phyloP scores from a whole-genome alignment of 2,888 invertebrate genomes.

The Lottia gigantea region DNA sequence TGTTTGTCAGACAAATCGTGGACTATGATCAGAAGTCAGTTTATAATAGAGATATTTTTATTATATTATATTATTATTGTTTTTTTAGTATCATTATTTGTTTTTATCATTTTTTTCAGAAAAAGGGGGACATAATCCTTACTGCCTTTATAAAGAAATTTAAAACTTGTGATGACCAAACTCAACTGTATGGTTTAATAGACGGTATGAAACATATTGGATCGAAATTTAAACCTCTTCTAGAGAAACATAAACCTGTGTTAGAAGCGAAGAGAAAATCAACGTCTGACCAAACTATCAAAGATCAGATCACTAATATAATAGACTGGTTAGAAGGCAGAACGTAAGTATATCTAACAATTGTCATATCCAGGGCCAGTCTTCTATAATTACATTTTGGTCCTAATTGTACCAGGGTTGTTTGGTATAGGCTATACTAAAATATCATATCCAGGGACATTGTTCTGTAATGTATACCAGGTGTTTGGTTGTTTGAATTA shows the following conservation, averaged over 20 bases:
- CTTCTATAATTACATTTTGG: too few relatives aligned
- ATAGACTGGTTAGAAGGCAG: neutral
- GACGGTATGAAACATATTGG: slow-evolving; percentile 37
- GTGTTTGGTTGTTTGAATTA: too few relatives aligned
- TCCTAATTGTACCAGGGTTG: too few relatives aligned
- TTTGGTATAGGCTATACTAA: too few relatives aligned
- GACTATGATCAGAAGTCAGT: too few relatives aligned
- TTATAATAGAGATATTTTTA: too few relatives aligned
- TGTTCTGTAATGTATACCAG: too few relatives aligned
- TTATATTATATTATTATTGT: neutral
- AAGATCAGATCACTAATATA: neutral
- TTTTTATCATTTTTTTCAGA: slow-evolving; percentile 24
- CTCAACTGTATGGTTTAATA: slow-evolving; percentile 19
- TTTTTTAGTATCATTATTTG: neutral
- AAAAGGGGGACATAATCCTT: slow-evolving; percentile 23
- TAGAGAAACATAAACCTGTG: slow-evolving; percentile 36
- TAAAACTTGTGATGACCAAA: slow-evolving; percentile 26
- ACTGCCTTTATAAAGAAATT: slow-evolving; percentile 30
- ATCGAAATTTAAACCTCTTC: slow-evolving; percentile 32
- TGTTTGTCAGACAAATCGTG: too few relatives aligned
- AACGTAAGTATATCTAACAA: too few relatives aligned
- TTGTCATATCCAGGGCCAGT: too few relatives aligned
- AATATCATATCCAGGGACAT: too few relatives aligned
- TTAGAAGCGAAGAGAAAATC: slow-evolving; percentile 33
- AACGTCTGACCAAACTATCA: neutral